Percentiles rank a stretch among this genome's conserved stretches.
Evolutionary conservation across 2,113 vertebrate genomes (phyloP).

Genomic region (Argyrosomus japonicus): DNA sequence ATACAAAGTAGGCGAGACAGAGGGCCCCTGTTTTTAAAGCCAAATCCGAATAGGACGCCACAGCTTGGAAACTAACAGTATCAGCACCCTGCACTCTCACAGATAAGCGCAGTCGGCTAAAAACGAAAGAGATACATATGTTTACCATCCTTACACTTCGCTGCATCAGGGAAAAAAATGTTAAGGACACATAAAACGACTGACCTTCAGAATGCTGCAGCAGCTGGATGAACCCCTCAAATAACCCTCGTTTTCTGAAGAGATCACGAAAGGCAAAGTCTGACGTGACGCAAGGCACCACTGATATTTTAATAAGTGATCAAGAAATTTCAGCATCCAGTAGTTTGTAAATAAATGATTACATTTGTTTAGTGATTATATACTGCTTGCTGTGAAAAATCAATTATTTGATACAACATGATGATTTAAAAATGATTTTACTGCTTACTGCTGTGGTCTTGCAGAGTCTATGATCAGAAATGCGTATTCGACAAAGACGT

Average conservation of each 20-base stretch:
- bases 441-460: too few species aligned
- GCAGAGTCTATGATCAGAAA: too few species aligned
- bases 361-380: too few species aligned
- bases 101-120: constrained; percentile 71
- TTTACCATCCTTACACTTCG: constrained; percentile 69
- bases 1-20: constrained; percentile 65
- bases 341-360: neutral
- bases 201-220: constrained; percentile 73
- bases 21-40: constrained; percentile 51
- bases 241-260: constrained; percentile 36
- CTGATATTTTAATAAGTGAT: neutral
- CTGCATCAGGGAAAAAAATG: constrained; percentile 72
- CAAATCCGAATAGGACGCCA: constrained; percentile 51
- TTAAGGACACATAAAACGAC: constrained; percentile 61
- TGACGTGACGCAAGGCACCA: constrained; percentile 20
- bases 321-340: neutral
- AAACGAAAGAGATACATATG: constrained; percentile 70
- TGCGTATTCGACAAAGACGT: too few species aligned
- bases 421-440: too few species aligned
- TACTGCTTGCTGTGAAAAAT: too few species aligned
- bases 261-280: constrained; percentile 2
- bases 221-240: constrained; percentile 40
- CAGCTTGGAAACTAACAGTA: constrained; percentile 64
- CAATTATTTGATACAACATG: too few species aligned
- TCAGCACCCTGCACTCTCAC: constrained; percentile 68